Base-by-base conservation (phyloP, 2,113 vertebrate genomes). In the Rhinolophus ferrumequinum region DNA sequence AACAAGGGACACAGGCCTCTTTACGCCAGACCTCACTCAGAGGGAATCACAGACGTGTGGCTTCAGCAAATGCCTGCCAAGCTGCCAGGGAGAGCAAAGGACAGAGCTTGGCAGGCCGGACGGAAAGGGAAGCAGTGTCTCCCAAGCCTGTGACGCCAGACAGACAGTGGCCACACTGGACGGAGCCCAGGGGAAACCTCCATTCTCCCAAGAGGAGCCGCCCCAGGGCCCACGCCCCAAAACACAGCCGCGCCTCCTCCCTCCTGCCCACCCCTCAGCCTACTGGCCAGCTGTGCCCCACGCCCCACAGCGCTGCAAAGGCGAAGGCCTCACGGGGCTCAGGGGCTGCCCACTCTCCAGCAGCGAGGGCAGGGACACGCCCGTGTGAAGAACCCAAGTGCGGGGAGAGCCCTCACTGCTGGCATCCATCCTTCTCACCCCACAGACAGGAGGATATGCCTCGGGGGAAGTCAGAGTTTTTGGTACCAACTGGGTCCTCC, bases 21-120 rank as follows among this genome's bases (percentile, higher is more conserved):
- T 19, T 8, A 5, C 5, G 41, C 93, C 96, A 94, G 93, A 67
- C 35, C 93, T 88, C 91, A 52, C 76, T 79, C 91, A 52, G 77
- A 93, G 92, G 80, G 76, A 84, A 66, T 90, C 81, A 38, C 92
- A 90, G 83, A 73, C 47, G 21, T 93, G 92, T 96, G 97, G 94
- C 95, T 94, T 35, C 47, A 24, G 72, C 87, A 84, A 62, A 86
- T 18, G 24, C 84, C 84, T 95, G 90, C 95, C 96, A 90, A 95
- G 94, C 92, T 60, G 56, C 82, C 54, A 56, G 75, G 69, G 79
- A 93, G 76, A 35, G 94, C 66, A 24, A 13, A 77, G 93, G 54
- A 84, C 67, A 30, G 76, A 18, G 96, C 64, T 58, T 11, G 69
- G 80, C 73, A 6, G 58, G 73, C 35, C 11, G 47, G 47, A 19